Conservation (phyloP, 2,888 invertebrate species). For the Lutraria lutraria region DNA sequence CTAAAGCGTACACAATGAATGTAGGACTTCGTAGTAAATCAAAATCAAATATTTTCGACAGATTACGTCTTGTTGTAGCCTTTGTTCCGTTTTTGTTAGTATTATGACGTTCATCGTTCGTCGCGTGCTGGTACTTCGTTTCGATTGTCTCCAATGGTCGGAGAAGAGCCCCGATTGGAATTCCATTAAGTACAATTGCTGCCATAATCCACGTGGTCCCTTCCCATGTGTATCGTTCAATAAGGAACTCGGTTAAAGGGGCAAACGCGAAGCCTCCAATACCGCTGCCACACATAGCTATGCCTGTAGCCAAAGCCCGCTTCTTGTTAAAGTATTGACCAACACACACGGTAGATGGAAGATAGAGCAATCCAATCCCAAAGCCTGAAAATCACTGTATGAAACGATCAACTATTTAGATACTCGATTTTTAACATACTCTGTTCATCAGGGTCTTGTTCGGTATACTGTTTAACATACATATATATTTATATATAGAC, state of each 20-base stretch:
- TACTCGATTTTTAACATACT: too few species aligned
- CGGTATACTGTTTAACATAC: too few species aligned
- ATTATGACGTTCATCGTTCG: not conserved
- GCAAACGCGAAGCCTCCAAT: conserved; percentile 96
- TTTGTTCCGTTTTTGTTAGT: conserved; percentile 22
- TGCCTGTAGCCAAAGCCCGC: conserved; percentile 97
- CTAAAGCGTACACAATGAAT: conserved; percentile 88
- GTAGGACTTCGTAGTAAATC: conserved; percentile 94
- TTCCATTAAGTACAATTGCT: conserved; percentile 92
- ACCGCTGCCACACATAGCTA: conserved; percentile 98
- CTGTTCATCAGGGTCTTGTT: too few species aligned
- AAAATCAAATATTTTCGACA: conserved; percentile 90
- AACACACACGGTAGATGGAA: conserved; percentile 97
- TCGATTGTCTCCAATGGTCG: conserved; percentile 90
- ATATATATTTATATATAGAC: too few species aligned
- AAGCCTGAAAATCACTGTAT: conserved; percentile 90
- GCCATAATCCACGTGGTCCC: conserved; percentile 93
- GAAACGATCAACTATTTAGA: too few species aligned
- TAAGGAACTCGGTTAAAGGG: conserved; percentile 91
- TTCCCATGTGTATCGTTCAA: conserved; percentile 91
- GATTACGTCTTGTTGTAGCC: conserved; percentile 43
- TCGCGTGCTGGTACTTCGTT: not conserved
- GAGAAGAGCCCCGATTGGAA: conserved; percentile 92
- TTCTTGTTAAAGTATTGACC: conserved; percentile 98
- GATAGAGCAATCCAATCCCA: conserved; percentile 97